A percentile compares a stretch with the other conserved stretches of the same genome.
Evolutionary conservation across 1,140 invertebrate genomes (phyloP).

Genomic region (Cyphomyrmex costatus): DNA sequence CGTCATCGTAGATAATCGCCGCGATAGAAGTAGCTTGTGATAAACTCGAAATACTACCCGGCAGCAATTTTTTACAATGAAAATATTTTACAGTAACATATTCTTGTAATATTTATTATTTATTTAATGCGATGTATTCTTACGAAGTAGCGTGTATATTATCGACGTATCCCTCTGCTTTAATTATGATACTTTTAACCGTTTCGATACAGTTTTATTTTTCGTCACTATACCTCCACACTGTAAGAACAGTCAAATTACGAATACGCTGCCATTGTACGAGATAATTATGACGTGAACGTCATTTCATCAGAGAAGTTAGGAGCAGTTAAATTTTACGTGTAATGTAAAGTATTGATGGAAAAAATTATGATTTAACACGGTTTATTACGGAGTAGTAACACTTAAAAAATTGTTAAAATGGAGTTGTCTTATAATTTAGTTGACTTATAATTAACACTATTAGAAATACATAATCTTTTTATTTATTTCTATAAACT

Average conservation of each 20-base stretch:
- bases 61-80: constrained; percentile 16
- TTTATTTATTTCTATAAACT: not conserved
- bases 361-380: too few relatives aligned
- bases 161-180: not conserved
- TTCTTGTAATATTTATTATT: constrained; percentile 22
- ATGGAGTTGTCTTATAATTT: too few relatives aligned
- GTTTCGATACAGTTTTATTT: too few relatives aligned
- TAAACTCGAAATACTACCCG: constrained; percentile 37
- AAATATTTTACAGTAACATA: not conserved
- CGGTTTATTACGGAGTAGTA: too few relatives aligned
- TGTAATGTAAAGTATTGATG: too few relatives aligned
- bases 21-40: constrained; percentile 49
- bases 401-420: not conserved
- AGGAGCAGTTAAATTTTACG: too few relatives aligned
- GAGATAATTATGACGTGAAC: too few relatives aligned
- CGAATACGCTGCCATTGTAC: too few relatives aligned
- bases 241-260: too few relatives aligned
- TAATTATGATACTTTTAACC: not conserved
- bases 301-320: too few relatives aligned
- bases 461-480: not conserved
- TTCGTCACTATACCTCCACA: too few relatives aligned
- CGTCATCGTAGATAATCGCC: constrained; percentile 46
- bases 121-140: not conserved
- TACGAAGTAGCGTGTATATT: not conserved
- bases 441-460: too few relatives aligned